Evolutionary conservation across 1,140 invertebrate species (phyloP).

Genomic region (Helicoverpa armigera): DNA sequence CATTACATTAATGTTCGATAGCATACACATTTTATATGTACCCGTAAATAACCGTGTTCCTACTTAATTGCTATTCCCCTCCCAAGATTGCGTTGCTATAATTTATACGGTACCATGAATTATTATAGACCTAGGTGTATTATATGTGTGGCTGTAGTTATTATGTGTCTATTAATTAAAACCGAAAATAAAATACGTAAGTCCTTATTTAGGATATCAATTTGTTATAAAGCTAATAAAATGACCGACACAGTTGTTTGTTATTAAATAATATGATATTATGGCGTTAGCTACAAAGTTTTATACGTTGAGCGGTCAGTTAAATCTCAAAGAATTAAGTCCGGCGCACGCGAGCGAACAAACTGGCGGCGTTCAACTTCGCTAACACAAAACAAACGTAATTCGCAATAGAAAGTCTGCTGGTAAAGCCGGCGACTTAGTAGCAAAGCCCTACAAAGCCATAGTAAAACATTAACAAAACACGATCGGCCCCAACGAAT

Average conservation of each 20-base stretch:
- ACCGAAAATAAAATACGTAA: neutral
- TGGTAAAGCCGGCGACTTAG: slow-evolving; percentile 51
- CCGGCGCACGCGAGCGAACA: neutral
- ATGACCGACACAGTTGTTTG: too few species aligned
- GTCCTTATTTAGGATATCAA: neutral
- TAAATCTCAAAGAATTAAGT: slow-evolving; percentile 18
- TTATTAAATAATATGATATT: neutral
- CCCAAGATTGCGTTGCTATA: slow-evolving; percentile 67
- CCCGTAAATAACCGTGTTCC: slow-evolving; percentile 65
- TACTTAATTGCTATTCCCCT: slow-evolving; percentile 72
- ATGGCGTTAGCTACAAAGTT: slow-evolving; percentile 1
- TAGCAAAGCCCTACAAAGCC: slow-evolving; percentile 66
- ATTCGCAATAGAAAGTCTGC: slow-evolving; percentile 43
- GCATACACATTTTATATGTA: slow-evolving; percentile 61
- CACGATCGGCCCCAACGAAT: slow-evolving; percentile 63
- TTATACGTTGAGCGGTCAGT: slow-evolving; percentile 9
- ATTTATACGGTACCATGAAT: slow-evolving; percentile 69
- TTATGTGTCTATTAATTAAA: slow-evolving; percentile 41
- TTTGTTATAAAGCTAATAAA: too few species aligned
- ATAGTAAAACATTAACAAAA: slow-evolving; percentile 75
- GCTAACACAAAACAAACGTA: slow-evolving; percentile 43
- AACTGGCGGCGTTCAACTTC: slow-evolving; percentile 9
- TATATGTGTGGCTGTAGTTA: slow-evolving; percentile 54
- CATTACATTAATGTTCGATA: slow-evolving; percentile 48
- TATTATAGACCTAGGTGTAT: slow-evolving; percentile 60